These are phyloP conservation scores for Meteorus cinctellus DNA, from an alignment of 2,888 invertebrate genomes.

Conservation along the genomic window DNA sequence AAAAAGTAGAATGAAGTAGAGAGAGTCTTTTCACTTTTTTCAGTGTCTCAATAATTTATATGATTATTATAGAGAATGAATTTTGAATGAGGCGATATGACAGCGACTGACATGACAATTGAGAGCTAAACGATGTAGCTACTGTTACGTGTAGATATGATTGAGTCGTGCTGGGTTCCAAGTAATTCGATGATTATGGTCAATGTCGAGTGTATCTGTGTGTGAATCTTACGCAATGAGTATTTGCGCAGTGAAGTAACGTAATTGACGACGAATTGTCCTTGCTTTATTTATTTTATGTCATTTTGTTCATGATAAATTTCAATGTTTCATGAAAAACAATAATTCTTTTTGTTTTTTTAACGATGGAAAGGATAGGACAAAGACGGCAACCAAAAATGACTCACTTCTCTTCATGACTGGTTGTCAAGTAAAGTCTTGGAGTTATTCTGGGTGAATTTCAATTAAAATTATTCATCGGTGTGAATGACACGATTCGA, in stretches of 20 bases:
- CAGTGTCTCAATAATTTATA: neutral
- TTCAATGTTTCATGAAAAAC: neutral
- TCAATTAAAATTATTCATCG: conserved; percentile 12
- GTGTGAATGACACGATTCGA: conserved; percentile 38
- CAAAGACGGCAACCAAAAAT: neutral
- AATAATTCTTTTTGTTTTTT: neutral
- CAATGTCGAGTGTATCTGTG: conserved; percentile 50
- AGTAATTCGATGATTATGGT: conserved; percentile 57
- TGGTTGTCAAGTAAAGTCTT: neutral
- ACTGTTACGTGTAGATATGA: neutral
- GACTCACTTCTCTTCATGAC: neutral
- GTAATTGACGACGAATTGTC: conserved; percentile 4
- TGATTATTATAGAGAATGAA: neutral
- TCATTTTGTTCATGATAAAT: neutral
- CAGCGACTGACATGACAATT: conserved; percentile 23
- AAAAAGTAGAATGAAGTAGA: neutral
- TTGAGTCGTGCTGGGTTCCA: conserved; percentile 31
- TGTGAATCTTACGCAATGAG: conserved; percentile 45
- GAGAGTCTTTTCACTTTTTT: neutral
- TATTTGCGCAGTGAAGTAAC: neutral
- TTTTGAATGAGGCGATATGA: conserved; percentile 26
- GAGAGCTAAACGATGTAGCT: conserved; percentile 1
- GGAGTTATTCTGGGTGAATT: conserved; percentile 13
- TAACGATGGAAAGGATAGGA: neutral
- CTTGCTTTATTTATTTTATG: neutral